Base-by-base conservation (phyloP, 2,888 invertebrate species). In the Diaperis boleti region DNA sequence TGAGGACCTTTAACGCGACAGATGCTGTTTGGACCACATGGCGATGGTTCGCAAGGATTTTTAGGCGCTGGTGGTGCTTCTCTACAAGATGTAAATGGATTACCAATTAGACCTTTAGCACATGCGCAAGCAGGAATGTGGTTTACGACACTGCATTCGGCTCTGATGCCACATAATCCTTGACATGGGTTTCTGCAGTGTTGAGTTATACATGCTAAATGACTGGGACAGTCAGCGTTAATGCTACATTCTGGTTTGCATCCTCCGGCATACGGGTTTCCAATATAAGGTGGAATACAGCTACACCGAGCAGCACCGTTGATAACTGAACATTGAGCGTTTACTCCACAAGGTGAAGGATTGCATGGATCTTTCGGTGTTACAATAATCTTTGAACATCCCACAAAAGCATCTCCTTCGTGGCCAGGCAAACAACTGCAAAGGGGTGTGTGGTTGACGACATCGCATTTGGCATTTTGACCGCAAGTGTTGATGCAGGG, bases 281-380 rank as follows among this genome's bases (percentile, higher is more conserved):
- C 95, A 65, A 92, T 88, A 74, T 94, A 93, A 2, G 94, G 94
- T 60, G 94, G 92, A 75, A 95, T 92, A 75, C 95, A 95, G n/a
- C 86, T 85, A 78, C 95, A 95, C 69, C 89, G 87, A 0, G 90
- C 88, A 18, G 84, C 83, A 11, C 89, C 89, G 71, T 91, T 89
- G 1, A 86, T 82, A 18, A 88, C 87, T 0, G 87, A 85, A 76
- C 95, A 95, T 60, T 91, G 84, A 0, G 95, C 89, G 75, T 94
- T 95, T 75, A 91, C 90, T 11, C 92, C 95, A 78, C 95, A 95
- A 0, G 93, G 94, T 37, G 90, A 89, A 35, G 92, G 90, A 71
- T 83, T 87, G 77, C 95, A 94, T 0, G 91, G 92, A 74, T 90
- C 87, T 33, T 67, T 67, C 2, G 76, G 74, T 59, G 64, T 64